phyloP scores from a whole-genome alignment of 2,888 invertebrate genomes.

The Mythimna lalbum region DNA sequence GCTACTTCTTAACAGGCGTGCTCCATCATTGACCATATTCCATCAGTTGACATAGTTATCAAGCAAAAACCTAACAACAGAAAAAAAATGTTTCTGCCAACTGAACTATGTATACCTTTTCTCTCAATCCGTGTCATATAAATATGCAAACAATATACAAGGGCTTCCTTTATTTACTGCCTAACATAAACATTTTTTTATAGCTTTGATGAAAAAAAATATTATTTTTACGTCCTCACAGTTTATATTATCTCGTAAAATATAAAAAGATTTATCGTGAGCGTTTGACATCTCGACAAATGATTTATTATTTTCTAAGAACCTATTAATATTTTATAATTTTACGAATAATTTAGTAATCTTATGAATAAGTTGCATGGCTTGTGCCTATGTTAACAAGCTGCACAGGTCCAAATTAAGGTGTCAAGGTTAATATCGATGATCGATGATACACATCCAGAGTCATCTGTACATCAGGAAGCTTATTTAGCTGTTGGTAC shows the following conservation, averaged over 20 bases:
- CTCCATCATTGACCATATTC: too few species aligned
- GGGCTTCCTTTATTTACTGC: conserved; percentile 25
- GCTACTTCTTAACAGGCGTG: too few species aligned
- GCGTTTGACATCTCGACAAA: conserved; percentile 19
- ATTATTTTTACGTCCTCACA: conserved; percentile 23
- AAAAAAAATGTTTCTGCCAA: too few species aligned
- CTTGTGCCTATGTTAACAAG: too few species aligned
- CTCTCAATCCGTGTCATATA: not conserved
- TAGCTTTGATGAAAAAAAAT: conserved; percentile 14
- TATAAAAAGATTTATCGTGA: conserved; percentile 31
- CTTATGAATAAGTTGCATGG: too few species aligned
- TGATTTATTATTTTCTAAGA: conserved; percentile 20
- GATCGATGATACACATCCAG: too few species aligned
- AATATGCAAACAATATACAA: conserved; percentile 17
- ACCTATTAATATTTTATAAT: not conserved
- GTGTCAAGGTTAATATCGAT: too few species aligned
- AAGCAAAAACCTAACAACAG: too few species aligned
- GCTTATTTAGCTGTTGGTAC: too few species aligned
- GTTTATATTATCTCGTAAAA: conserved; percentile 46
- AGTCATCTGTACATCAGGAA: too few species aligned
- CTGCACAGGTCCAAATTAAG: too few species aligned
- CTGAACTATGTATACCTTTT: not conserved
- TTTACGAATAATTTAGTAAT: not conserved
- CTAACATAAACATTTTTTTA: conserved; percentile 40
- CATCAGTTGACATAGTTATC: too few species aligned